Evolutionary conservation across 2,113 vertebrate genomes (phyloP), one percentile per base, ranked within the genome.

Genomic region (Oreochromis spilurus): DNA sequence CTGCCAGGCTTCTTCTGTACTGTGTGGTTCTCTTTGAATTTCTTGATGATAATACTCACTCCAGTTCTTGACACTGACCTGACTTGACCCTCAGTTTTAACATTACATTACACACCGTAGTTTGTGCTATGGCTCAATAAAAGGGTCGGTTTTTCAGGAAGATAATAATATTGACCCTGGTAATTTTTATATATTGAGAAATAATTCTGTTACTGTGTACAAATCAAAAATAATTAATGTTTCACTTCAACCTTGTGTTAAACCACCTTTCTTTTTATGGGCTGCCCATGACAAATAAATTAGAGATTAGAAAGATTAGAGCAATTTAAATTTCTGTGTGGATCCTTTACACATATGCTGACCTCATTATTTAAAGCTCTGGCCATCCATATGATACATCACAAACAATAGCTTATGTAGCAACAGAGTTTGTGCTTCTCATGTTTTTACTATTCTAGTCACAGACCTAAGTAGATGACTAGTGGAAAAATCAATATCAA

Each of bases 401-500:
- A 21, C 19, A 38, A 65, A 65, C 60, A 65, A 50, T 0, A 50
- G 26, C 26, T 19, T 4, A 50, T 77, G 26, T 4, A 7, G 72
- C 10, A 77, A 52, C 17, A 52, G 26, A 19, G 16, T 77, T 77
- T 31, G 26, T 77, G 24, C 45, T 52, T 34, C 16, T 31, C 17
- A 0, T 72, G 8, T 16, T 72, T 72, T 48, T 72, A 29, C 40
- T 29, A 72, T 45, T 72, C 38, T 43, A 72, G 67, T 72, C 38
- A 45, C 43, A 19, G 45, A 31, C 16, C 0, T 31, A 0, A 19
- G 10, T 31, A 52, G 26, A 77, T 77, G 26, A 52, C 52, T 77
- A 77, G 72, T 77, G 26, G 72, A 77, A 77, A 77, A 77, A 34
- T 77, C 72, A n/a, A 52, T 50, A n/a, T 52, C 16, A 52, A 8